Conservation (phyloP, 2,797 vertebrate species). For the Picus viridis region DNA sequence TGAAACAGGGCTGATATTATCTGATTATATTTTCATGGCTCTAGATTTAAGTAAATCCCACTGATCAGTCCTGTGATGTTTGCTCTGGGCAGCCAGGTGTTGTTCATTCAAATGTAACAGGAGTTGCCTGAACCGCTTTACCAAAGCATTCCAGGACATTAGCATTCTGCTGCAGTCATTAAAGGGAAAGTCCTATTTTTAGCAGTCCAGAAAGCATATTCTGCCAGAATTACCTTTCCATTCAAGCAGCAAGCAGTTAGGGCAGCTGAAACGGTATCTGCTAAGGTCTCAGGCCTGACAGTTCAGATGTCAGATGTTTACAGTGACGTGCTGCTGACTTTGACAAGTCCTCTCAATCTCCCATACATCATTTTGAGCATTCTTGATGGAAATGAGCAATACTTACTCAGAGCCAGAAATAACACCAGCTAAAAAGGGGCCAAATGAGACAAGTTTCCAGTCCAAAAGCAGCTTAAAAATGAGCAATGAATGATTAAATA, state of each 20-base stretch:
- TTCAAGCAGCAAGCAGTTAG: not conserved
- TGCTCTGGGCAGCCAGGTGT: not conserved
- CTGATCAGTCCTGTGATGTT: not conserved
- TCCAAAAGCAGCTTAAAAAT: conserved; percentile 52
- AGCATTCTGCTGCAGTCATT: not conserved
- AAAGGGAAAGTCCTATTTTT: not conserved
- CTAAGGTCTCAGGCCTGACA: not conserved
- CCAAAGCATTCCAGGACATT: not conserved
- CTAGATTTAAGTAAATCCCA: not conserved
- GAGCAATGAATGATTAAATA: conserved; percentile 48
- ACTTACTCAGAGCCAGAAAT: conserved; percentile 34
- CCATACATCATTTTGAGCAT: not conserved
- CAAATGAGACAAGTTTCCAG: conserved; percentile 44
- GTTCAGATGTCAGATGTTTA: conserved; percentile 1
- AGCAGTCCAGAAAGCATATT: conserved; percentile 5
- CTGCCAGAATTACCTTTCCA: not conserved
- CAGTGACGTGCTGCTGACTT: conserved; percentile 1
- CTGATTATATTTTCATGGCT: not conserved
- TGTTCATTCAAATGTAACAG: not conserved
- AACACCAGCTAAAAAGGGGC: conserved; percentile 6
- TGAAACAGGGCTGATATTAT: not conserved
- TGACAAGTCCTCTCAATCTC: conserved; percentile 1
- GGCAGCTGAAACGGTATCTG: not conserved
- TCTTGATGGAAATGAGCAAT: not conserved
- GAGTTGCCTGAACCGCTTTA: not conserved